Base-by-base conservation (phyloP, 2,797 vertebrate genomes). In the Tapirus indicus region DNA sequence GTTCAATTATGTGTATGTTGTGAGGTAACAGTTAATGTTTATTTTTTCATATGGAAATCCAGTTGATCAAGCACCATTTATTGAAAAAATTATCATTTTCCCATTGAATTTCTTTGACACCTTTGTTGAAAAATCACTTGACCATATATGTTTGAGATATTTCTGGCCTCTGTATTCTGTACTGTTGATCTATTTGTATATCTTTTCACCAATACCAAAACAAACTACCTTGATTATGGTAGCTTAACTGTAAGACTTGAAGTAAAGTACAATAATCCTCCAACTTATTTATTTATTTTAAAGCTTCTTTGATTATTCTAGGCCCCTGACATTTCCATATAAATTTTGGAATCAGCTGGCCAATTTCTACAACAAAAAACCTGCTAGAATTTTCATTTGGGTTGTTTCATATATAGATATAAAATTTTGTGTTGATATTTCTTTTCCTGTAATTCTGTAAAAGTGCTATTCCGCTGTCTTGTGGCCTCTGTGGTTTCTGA, bases 61-160 rank as follows among this genome's bases (percentile, higher is more conserved):
- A 35, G 38, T 21, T 49, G 66, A 41, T 60, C 17, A 69, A 78
- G 38, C 7, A n/a, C 18, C 3, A 17, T 64, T 74, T 58, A 52
- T 20, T 72, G 27, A 71, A 78, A 25, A 17, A 47, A 52, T 8
- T 18, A 27, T 3, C 32, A 5, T 20, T 74, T 86, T 47, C 38
- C 21, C 44, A 44, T 17, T 13, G 56, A 56, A 12, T 78, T n/a
- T 49, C 74, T 71, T 5, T 71, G 75, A n/a, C 17, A 47, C 0
- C 2, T 25, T 52, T 18, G 29, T 17, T 21, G 52, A 38, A 44
- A 44, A 6, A 11, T 41, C 78, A n/a, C 2, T 27, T 10, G 29
- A 8, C 25, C 13, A 0, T 1, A 1, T 7, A 16, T 21, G 13
- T 32, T 14, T 25, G 23, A 21, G 14, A 27, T 17, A 4, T 29